These are phyloP conservation scores for Anadara kagoshimensis DNA, from an alignment of 1,140 invertebrate genomes.

Conservation along the genomic window DNA sequence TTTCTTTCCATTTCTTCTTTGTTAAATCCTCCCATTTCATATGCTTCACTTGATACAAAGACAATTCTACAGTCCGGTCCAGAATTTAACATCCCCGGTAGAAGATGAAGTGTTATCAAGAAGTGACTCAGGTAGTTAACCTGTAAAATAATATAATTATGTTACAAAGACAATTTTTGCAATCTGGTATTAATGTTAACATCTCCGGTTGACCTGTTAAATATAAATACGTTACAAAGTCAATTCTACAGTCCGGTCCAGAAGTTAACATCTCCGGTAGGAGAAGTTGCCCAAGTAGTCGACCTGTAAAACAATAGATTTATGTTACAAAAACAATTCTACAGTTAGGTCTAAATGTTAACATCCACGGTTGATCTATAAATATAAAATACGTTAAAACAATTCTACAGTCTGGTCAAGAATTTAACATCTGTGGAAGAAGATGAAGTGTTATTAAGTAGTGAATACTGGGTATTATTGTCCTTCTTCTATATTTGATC, in stretches of 20 bases:
- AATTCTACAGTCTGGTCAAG: too few relatives aligned
- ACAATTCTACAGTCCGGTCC: constrained; percentile 38
- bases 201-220: too few relatives aligned
- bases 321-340: constrained; percentile 29
- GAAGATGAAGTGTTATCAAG: constrained; percentile 23
- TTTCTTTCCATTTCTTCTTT: constrained; percentile 31
- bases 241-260: constrained; percentile 34
- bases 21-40: constrained; percentile 21
- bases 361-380: too few relatives aligned
- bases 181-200: too few relatives aligned
- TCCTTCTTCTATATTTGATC: too few relatives aligned
- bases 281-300: constrained; percentile 15
- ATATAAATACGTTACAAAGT: too few relatives aligned
- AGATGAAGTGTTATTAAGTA: too few relatives aligned
- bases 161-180: too few relatives aligned
- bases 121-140: constrained; percentile 39
- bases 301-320: constrained; percentile 27
- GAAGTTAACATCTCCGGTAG: constrained; percentile 30
- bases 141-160: background rate
- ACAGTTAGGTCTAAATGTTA: too few relatives aligned
- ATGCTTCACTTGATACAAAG: constrained; percentile 20
- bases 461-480: too few relatives aligned
- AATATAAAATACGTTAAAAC: too few relatives aligned
- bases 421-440: too few relatives aligned
- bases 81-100: constrained; percentile 31